Evolutionary conservation across 2,113 vertebrate species (phyloP).

Genomic region (Zootoca vivipara): DNA sequence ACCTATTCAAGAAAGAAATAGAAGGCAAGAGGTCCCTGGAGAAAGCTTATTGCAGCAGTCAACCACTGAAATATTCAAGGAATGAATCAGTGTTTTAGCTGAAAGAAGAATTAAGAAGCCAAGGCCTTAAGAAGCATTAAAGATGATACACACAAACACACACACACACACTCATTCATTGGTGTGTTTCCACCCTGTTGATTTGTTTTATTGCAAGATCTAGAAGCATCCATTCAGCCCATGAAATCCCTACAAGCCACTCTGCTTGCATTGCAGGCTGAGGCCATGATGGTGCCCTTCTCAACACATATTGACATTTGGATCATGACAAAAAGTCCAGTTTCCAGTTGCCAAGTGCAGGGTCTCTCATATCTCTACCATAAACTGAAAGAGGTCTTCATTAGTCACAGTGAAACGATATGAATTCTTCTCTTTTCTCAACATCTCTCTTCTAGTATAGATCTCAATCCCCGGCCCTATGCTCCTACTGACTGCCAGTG

Average conservation of each 20-base stretch:
- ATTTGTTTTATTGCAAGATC: not conserved
- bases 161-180: not conserved
- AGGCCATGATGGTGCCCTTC: not conserved
- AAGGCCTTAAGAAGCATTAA: slow-evolving; percentile 37
- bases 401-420: not conserved
- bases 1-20: not conserved
- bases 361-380: not conserved
- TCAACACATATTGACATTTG: not conserved
- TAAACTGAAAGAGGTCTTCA: not conserved
- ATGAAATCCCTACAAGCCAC: not conserved
- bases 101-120: slow-evolving; percentile 25
- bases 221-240: not conserved
- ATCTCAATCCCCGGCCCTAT: too few species aligned
- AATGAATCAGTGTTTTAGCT: slow-evolving; percentile 5
- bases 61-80: slow-evolving; percentile 23
- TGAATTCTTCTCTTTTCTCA: not conserved
- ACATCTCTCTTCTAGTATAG: not conserved
- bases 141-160: not conserved
- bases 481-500: not conserved
- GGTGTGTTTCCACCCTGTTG: not conserved
- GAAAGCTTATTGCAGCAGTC: not conserved
- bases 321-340: not conserved
- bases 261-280: not conserved
- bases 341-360: not conserved
- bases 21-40: slow-evolving; percentile 10